Evolutionary conservation across 2,113 vertebrate species (phyloP), one percentile per base, ranked within the genome.

Genomic region (Lepus europaeus): DNA sequence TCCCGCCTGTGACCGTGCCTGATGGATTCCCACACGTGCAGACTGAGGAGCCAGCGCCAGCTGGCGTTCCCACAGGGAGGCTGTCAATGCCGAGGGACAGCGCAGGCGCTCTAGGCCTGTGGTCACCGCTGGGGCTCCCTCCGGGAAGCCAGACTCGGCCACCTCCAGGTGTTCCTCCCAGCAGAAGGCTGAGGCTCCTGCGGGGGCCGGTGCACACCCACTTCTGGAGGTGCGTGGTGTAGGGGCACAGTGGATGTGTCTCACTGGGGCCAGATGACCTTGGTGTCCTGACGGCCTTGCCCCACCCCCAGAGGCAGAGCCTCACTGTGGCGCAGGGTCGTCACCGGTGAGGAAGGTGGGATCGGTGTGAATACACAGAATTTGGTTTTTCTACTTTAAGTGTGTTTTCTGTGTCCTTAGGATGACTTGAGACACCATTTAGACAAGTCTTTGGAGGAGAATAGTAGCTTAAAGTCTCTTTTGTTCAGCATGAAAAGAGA

Each of bases 381-480:
- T 53, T 51, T 70, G 59, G 78, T 31, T 68, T 39, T 2, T 17
- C 64, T n/a, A 29, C n/a, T 31, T 70, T 5, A 29, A 45, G 45
- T 45, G 45, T 45, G 0, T 76, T 66, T 72, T 87, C 81, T 94
- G 13, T 89, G 25, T 61, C 36, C 76, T n/a, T 94, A 99, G 99
- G 97, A 95, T 23, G 94, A 97, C 81, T 72, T 99, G 68, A 98
- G 98, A n/a, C 93, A 98, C 78, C 98, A 98, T 80, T 96, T 99
- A 90, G 98, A 97, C 95, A 95, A 86, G 0, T 97, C 98, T 66
- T 56, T 99, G 97, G 98, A 98, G 96, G 98, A 99, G 91, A 99
- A 99, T 27, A 97, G 97, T 23, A 95, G 96, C 79, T 87, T 99
- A 17, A 99, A 99, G 95, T 98, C 98, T 14, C 98, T 98, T 83